A percentile compares a stretch with the other conserved stretches of the same genome.
These are phyloP conservation scores for Dynastes tityus DNA, from an alignment of 2,888 invertebrate genomes.

Conservation along the genomic window DNA sequence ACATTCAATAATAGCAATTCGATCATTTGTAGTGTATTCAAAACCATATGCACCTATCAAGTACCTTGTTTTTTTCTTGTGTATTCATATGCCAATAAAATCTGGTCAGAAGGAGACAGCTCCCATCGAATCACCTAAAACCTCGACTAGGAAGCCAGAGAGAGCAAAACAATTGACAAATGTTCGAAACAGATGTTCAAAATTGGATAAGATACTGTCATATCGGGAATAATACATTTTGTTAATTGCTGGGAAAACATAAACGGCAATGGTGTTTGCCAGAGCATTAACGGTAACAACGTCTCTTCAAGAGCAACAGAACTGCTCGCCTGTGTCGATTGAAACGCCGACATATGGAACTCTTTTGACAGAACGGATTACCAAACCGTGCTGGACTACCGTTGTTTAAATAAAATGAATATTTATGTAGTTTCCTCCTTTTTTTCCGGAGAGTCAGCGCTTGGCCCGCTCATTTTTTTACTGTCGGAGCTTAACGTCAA, in stretches of 20 bases:
- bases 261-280: slow-evolving; percentile 61
- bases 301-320: slow-evolving; percentile 52
- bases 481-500: slow-evolving; percentile 58
- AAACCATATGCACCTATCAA: slow-evolving; percentile 38
- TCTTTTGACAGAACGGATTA: slow-evolving; percentile 56
- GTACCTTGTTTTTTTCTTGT: slow-evolving; percentile 24
- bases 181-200: slow-evolving; percentile 63
- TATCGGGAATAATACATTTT: slow-evolving; percentile 63
- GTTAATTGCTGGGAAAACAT: slow-evolving; percentile 66
- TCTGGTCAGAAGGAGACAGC: slow-evolving; percentile 34
- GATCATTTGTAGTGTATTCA: slow-evolving; percentile 1
- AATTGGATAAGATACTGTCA: slow-evolving; percentile 66
- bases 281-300: slow-evolving; percentile 62
- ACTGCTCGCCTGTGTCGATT: slow-evolving; percentile 60
- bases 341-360: slow-evolving; percentile 64
- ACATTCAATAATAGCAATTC: slow-evolving; percentile 8
- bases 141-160: not conserved
- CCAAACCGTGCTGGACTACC: slow-evolving; percentile 49
- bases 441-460: slow-evolving; percentile 8
- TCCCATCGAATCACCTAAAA: not conserved
- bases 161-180: slow-evolving; percentile 56
- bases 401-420: slow-evolving; percentile 64
- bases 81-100: slow-evolving; percentile 37
- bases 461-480: slow-evolving; percentile 56
- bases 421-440: slow-evolving; percentile 60